Conservation (phyloP, 1,140 invertebrate species). For the Macrobrachium rosenbergii region DNA sequence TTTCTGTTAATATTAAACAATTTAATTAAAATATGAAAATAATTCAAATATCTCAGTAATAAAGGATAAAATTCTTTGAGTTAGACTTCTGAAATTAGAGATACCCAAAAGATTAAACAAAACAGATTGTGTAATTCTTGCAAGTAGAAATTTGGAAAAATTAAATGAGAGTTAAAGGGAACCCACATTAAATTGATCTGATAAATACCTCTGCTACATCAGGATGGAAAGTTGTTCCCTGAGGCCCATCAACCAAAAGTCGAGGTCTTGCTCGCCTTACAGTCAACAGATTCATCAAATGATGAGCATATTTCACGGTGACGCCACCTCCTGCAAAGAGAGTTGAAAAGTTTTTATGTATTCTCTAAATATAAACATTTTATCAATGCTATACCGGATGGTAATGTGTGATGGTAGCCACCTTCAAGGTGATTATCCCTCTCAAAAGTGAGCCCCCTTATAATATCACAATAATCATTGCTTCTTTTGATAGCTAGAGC, state of each 20-base stretch:
- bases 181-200: neutral
- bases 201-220: constrained; percentile 50
- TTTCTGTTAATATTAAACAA: no score
- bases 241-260: constrained; percentile 43
- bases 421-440: neutral
- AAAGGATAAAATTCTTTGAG: no score
- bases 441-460: no score
- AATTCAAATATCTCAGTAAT: no score
- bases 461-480: no score
- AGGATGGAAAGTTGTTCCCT: constrained; percentile 53
- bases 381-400: neutral
- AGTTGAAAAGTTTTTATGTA: neutral
- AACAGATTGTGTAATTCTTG: no score
- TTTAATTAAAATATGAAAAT: no score
- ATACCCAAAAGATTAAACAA: no score
- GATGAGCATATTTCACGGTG: constrained; percentile 45
- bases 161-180: neutral
- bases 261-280: constrained; percentile 50
- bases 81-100: no score
- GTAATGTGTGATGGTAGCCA: neutral
- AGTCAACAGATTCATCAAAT: constrained; percentile 47
- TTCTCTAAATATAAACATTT: no score
- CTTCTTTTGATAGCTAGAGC: no score
- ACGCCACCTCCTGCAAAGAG: constrained; percentile 46
- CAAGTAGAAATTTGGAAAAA: neutral